These are phyloP conservation scores for Hippoglossus stenolepis DNA, from an alignment of 2,113 vertebrate species.

Conservation along the genomic window DNA sequence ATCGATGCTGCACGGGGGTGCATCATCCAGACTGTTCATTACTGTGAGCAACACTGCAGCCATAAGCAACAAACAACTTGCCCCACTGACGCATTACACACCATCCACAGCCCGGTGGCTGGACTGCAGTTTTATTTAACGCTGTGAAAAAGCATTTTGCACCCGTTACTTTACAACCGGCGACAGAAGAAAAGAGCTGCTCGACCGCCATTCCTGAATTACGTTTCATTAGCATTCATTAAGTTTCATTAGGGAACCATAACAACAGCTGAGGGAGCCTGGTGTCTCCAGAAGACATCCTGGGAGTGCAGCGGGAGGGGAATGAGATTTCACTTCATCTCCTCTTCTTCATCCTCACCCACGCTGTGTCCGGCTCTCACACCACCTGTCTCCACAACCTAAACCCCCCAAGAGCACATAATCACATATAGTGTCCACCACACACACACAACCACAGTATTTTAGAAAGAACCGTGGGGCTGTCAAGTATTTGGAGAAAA, in stretches of 20 bases:
- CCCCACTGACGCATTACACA: conserved; percentile 49
- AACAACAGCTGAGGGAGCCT: conserved; percentile 41
- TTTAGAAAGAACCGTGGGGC: too few relatives aligned
- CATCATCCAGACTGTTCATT: conserved; percentile 71
- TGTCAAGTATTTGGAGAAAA: not conserved
- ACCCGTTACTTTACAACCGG: not conserved
- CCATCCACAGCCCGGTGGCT: not conserved
- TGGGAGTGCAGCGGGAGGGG: conserved; percentile 70
- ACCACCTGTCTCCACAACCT: conserved; percentile 64
- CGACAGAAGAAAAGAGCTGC: conserved; percentile 1
- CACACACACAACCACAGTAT: not conserved
- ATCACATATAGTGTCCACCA: not conserved
- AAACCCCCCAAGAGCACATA: conserved; percentile 4
- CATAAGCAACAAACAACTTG: conserved; percentile 61
- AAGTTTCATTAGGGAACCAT: conserved; percentile 25
- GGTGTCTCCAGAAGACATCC: conserved; percentile 39
- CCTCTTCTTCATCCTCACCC: conserved; percentile 61
- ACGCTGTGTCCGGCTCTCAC: conserved; percentile 53
- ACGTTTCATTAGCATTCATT: conserved; percentile 43
- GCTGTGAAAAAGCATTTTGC: conserved; percentile 1
- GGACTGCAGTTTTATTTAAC: conserved; percentile 29
- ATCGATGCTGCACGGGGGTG: conserved; percentile 64
- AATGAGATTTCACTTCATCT: conserved; percentile 56
- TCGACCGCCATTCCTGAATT: not conserved
- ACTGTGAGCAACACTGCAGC: conserved; percentile 56